Conservation (phyloP, 2,113 vertebrate species). For the Tachysurus fulvidraco region DNA sequence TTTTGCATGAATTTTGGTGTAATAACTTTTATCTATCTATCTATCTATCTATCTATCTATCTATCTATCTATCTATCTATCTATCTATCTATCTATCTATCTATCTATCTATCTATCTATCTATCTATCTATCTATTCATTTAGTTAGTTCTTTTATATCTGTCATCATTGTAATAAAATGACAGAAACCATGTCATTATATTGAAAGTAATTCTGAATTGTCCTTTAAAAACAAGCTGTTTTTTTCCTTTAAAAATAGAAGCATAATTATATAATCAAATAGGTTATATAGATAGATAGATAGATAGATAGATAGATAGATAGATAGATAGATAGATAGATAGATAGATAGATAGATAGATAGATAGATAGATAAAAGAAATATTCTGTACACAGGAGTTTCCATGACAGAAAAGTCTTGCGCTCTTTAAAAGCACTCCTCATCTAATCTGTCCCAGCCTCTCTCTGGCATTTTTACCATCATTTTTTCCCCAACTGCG, state of each 20-base stretch:
- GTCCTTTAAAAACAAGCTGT: background rate
- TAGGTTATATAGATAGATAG: too few species aligned
- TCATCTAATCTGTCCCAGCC: conserved; percentile 1
- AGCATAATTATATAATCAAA: background rate
- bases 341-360: background rate
- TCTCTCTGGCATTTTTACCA: background rate
- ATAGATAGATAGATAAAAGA: background rate
- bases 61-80: background rate
- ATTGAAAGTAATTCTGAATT: background rate
- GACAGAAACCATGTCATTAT: background rate
- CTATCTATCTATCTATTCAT: background rate
- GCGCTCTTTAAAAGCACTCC: background rate
- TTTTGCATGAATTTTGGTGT: too few species aligned
- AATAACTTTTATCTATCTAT: background rate
- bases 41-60: background rate
- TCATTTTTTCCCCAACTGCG: background rate
- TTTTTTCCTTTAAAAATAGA: background rate
- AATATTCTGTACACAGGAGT: background rate
- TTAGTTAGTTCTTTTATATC: too few species aligned
- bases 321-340: too few species aligned
- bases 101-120: background rate
- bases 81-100: background rate
- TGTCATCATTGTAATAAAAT: too few species aligned
- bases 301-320: background rate
- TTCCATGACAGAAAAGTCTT: background rate